These are phyloP conservation scores for Mus minutoides DNA, from an alignment of 2,797 vertebrate species.

Conservation along the genomic window DNA sequence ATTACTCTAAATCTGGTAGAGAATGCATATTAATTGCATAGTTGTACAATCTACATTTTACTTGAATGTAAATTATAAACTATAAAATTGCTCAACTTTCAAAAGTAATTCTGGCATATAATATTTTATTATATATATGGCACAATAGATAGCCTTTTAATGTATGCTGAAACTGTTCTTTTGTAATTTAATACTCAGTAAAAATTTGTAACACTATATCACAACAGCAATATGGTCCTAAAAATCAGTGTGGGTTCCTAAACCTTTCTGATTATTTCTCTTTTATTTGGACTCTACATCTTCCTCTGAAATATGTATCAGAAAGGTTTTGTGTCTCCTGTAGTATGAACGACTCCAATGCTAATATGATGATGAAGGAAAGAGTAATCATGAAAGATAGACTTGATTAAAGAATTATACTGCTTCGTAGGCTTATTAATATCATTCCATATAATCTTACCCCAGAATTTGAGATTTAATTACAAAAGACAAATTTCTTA, in stretches of 20 bases:
- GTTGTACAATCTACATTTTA: background rate
- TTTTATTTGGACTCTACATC: background rate
- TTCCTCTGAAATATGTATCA: background rate
- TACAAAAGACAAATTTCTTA: background rate
- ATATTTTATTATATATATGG: background rate
- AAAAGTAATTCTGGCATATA: background rate
- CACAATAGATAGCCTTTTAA: background rate
- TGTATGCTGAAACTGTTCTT: background rate
- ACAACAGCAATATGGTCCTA: background rate
- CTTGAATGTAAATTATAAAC: background rate
- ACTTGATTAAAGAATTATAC: background rate
- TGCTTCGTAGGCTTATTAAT: background rate
- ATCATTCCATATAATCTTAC: background rate
- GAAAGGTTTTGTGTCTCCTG: background rate
- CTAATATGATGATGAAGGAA: background rate
- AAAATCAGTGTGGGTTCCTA: background rate
- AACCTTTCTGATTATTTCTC: background rate
- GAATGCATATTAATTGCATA: background rate
- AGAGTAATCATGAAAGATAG: no score
- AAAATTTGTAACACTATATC: background rate
- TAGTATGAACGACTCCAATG: background rate
- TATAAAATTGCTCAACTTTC: background rate
- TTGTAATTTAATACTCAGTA: background rate
- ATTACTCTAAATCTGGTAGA: background rate
- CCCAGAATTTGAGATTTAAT: background rate